Evolutionary conservation across 2,113 vertebrate species (phyloP).

Genomic region (Poecilia latipinna): DNA sequence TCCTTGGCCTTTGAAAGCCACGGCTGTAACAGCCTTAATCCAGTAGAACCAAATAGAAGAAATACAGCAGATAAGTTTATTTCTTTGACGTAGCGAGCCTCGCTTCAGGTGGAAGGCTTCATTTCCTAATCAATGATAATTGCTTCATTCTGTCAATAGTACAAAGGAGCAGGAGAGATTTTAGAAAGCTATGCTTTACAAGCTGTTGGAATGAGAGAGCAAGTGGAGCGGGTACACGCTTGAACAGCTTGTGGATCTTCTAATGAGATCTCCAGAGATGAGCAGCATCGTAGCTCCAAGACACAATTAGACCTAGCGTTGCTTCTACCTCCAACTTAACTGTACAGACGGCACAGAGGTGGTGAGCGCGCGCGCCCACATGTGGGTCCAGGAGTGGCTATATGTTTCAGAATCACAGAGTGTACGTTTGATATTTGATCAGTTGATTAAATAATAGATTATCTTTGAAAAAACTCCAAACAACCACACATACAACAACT

Average conservation of each 20-base stretch:
- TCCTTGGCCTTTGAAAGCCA: conserved; percentile 25
- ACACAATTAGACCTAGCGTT: conserved; percentile 74
- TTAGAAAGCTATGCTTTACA: conserved; percentile 55
- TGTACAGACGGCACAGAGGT: conserved; percentile 42
- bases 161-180: conserved; percentile 41
- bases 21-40: conserved; percentile 10
- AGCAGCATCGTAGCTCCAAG: conserved; percentile 71
- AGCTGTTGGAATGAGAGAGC: conserved; percentile 64
- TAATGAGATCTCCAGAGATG: conserved; percentile 82
- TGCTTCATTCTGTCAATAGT: conserved; percentile 65
- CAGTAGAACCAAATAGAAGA: conserved; percentile 40
- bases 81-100: conserved; percentile 37
- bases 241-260: conserved; percentile 76
- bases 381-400: conserved; percentile 4
- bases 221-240: conserved; percentile 51
- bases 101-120: conserved; percentile 47
- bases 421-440: conserved; percentile 21
- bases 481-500: neutral
- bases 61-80: conserved; percentile 35
- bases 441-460: conserved; percentile 22
- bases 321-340: conserved; percentile 57
- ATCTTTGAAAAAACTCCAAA: neutral
- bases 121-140: conserved; percentile 71
- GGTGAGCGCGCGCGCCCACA: neutral
- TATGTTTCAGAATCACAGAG: conserved; percentile 6